Conservation (phyloP, 2,888 invertebrate species). For the Ametastegia equiseti region DNA sequence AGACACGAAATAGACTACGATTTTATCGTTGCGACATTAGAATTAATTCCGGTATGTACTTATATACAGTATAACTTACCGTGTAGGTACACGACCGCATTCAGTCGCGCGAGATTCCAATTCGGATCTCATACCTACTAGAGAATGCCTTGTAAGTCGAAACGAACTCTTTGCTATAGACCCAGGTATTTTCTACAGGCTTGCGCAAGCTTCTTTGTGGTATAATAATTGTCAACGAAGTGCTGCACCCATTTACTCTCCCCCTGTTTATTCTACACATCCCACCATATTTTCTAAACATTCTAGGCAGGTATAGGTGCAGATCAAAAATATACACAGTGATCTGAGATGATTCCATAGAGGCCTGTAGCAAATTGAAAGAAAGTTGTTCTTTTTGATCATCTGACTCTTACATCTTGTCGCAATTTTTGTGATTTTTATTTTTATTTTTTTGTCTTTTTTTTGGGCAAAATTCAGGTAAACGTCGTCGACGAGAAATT, state of each 20-base stretch:
- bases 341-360: not conserved
- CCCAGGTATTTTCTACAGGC: not conserved
- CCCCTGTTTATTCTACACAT: not conserved
- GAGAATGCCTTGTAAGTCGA: conserved; percentile 8
- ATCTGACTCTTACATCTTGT: no score
- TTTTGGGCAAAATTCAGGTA: not conserved
- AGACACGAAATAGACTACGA: not conserved
- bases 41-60: not conserved
- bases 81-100: not conserved
- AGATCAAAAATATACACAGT: not conserved
- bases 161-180: not conserved
- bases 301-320: not conserved
- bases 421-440: not conserved
- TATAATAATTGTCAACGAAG: conserved; percentile 35
- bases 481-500: not conserved
- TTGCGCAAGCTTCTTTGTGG: conserved; percentile 31
- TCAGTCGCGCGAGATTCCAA: conserved; percentile 10
- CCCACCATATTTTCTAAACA: not conserved
- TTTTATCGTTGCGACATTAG: conserved; percentile 34
- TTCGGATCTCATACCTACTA: conserved; percentile 7
- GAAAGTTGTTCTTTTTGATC: no score
- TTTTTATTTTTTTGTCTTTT: not conserved
- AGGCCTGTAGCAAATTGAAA: no score
- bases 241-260: not conserved
- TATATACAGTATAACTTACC: conserved; percentile 4